These are phyloP conservation scores for Pelosia muscerda DNA, from an alignment of 2,888 invertebrate species.

Conservation along the genomic window DNA sequence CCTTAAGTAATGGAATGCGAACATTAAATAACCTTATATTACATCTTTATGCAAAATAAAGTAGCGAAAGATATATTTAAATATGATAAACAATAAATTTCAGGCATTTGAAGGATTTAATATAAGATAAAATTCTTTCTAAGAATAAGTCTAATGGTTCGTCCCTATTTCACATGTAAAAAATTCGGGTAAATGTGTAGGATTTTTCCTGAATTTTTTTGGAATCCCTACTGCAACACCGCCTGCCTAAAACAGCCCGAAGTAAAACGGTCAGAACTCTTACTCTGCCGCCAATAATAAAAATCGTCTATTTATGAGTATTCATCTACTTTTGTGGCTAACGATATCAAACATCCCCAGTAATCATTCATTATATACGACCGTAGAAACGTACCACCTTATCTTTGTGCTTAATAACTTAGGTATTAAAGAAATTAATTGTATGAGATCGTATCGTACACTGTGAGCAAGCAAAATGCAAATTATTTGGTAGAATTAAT, in stretches of 20 bases:
- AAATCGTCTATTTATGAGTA: neutral
- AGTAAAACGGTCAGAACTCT: too few species aligned
- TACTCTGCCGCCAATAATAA: too few species aligned
- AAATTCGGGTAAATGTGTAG: too few species aligned
- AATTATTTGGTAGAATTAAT: slow-evolving; percentile 15
- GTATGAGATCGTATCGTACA: slow-evolving; percentile 7
- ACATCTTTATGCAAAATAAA: neutral
- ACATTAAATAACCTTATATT: neutral
- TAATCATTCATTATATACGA: neutral
- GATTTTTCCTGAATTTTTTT: too few species aligned
- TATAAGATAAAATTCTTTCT: too few species aligned
- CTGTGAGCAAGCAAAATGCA: slow-evolving; percentile 2
- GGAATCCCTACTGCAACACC: too few species aligned
- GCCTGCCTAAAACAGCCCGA: too few species aligned
- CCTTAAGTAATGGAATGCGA: neutral
- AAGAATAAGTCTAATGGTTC: neutral
- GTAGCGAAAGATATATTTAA: too few species aligned
- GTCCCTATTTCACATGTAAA: neutral
- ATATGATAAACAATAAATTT: neutral
- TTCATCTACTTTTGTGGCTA: neutral
- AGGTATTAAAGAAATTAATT: slow-evolving; percentile 10
- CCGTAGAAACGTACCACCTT: neutral
- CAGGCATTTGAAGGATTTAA: neutral
- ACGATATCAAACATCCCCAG: neutral
- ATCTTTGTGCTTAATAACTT: slow-evolving; percentile 7